Evolutionary conservation across 2,888 invertebrate genomes (phyloP).

Genomic region (Neuroscelio doddi): DNA sequence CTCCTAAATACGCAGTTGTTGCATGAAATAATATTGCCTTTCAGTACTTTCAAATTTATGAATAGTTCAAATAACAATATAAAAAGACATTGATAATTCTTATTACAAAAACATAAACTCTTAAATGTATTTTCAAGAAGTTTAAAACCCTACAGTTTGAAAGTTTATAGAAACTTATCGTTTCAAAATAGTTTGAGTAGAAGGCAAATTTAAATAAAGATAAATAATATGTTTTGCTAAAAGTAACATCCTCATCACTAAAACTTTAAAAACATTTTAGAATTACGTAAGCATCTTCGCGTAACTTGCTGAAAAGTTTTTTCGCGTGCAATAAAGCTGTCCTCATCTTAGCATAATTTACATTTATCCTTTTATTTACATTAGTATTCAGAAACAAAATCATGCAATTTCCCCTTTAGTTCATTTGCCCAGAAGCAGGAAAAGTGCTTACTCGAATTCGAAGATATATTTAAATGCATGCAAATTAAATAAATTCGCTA

Average conservation of each 20-base stretch:
- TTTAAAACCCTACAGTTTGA: too few species aligned
- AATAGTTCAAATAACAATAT: too few species aligned
- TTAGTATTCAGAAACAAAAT: constrained; percentile 15
- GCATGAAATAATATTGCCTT: too few species aligned
- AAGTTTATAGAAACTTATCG: too few species aligned
- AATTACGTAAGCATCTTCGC: constrained; percentile 10
- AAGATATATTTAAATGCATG: constrained; percentile 36
- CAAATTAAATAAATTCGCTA: constrained; percentile 39
- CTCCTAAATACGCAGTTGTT: too few species aligned
- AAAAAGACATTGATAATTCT: too few species aligned
- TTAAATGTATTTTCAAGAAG: too few species aligned
- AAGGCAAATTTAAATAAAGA: constrained; percentile 22
- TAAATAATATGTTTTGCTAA: constrained; percentile 21
- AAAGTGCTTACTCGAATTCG: constrained; percentile 32
- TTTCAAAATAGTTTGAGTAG: background rate
- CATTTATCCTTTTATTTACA: constrained; percentile 34
- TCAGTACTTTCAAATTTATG: too few species aligned
- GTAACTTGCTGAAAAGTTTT: constrained; percentile 21
- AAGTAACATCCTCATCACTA: constrained; percentile 8
- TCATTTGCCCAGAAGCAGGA: constrained; percentile 20
- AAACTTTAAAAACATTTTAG: constrained; percentile 12
- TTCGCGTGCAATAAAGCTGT: constrained; percentile 24
- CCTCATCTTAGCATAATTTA: constrained; percentile 14
- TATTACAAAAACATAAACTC: too few species aligned
- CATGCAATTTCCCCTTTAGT: constrained; percentile 21